Base-by-base conservation (phyloP, 2,113 vertebrate species). In the Isurus oxyrinchus region DNA sequence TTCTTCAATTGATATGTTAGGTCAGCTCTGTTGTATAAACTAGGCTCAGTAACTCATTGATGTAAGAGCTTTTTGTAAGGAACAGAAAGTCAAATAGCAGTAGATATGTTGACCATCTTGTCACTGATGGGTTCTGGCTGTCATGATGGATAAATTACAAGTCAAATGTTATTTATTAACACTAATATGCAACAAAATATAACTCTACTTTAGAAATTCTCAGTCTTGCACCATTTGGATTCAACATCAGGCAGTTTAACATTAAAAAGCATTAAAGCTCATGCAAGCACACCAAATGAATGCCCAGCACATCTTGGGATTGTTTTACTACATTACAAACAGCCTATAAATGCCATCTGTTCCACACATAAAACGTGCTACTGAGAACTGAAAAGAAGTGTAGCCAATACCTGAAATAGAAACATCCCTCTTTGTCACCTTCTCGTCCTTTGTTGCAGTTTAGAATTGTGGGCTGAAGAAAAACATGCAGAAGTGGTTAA, bases 381-480 rank as follows among this genome's bases (percentile, higher is more conserved):
- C n/a, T n/a, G 4, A 93, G 16, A 66, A 66, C 63, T 66, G 10
- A 11, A 59, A 6, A 93, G 61, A 93, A 11, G 10, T 25, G 40
- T 8, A 11, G 55, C 96, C 96, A 96, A 96, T 98, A 99, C 99
- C 99, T 99, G 98, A 99, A 99, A 97, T 98, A 98, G 97, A 99
- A 99, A 96, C 98, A 97, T 96, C 98, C 97, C 0, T 98, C 98
- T 31, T 97, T 98, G 96, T 99, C 98, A 96, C 97, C 97, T 96
- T 98, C 97, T 96, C 98, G 98, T 96, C 98, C 98, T 97, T 98
- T 99, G 97, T 97, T 98, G 97, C 99, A 99, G 97, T 97, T 98
- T 96, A 99, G 97, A 0, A 97, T 97, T 61, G 97, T 97, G 96
- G 97, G 96, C 99, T 99, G 96, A 72, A 97, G n/a, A 79, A 96